Conservation (phyloP, 1,140 invertebrate species). For the Drosophila orosa region DNA sequence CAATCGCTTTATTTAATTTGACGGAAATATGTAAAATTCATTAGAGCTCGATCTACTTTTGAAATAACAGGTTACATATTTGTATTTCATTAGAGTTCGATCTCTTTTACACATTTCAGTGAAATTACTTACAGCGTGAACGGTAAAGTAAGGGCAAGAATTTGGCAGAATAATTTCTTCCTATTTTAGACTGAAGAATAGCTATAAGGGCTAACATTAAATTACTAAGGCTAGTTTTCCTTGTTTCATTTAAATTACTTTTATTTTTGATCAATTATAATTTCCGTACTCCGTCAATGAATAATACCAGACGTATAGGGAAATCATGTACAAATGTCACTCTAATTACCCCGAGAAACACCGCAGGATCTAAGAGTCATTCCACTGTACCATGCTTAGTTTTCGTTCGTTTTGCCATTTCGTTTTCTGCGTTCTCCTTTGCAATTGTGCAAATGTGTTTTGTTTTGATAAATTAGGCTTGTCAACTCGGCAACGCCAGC, state of each 20-base stretch:
- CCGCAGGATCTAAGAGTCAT: constrained; percentile 17
- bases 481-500: constrained; percentile 74
- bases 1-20: no score
- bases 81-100: no score
- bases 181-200: background rate
- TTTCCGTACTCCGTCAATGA: background rate
- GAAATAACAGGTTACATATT: no score
- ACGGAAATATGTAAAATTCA: no score
- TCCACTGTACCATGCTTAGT: constrained; percentile 44
- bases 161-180: background rate
- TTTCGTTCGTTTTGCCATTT: constrained; percentile 58
- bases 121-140: no score
- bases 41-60: no score
- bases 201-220: background rate
- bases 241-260: background rate
- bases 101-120: no score
- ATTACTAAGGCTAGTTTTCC: no score
- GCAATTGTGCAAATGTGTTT: constrained; percentile 83
- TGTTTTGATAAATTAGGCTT: constrained; percentile 84
- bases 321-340: background rate
- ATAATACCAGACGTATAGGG: background rate
- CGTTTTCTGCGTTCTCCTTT: constrained; percentile 78
- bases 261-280: no score
- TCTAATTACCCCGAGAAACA: constrained; percentile 3
- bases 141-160: background rate